phyloP scores from a whole-genome alignment of 2,888 invertebrate species.

The Pterostichus madidus region DNA sequence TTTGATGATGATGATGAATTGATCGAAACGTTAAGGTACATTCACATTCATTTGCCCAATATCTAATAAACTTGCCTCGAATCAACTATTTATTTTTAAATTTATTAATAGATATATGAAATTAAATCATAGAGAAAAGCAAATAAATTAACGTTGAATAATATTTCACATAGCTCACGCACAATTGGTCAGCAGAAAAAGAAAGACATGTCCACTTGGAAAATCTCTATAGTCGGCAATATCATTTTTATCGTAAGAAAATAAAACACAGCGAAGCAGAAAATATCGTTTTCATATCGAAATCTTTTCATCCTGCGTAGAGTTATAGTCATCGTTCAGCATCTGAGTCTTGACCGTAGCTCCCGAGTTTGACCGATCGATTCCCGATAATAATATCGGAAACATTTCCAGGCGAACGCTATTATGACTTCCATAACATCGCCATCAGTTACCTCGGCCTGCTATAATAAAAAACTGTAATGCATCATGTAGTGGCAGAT shows the following conservation, averaged over 20 bases:
- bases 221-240: conserved; percentile 44
- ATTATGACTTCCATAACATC: conserved; percentile 66
- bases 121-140: too few species aligned
- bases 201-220: conserved; percentile 31
- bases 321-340: conserved; percentile 44
- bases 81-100: too few species aligned
- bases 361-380: conserved; percentile 62
- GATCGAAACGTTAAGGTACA: too few species aligned
- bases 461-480: conserved; percentile 66
- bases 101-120: too few species aligned
- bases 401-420: conserved; percentile 33
- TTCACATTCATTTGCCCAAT: too few species aligned
- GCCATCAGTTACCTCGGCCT: conserved; percentile 55
- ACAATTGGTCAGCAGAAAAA: background rate
- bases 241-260: conserved; percentile 65
- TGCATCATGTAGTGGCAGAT: conserved; percentile 65
- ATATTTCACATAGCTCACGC: conserved; percentile 27
- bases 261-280: conserved; percentile 63
- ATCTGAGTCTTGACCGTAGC: conserved; percentile 31
- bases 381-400: conserved; percentile 63
- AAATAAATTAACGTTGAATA: background rate
- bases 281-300: conserved; percentile 67
- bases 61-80: too few species aligned
- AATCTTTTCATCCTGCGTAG: conserved; percentile 63
- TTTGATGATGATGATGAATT: too few species aligned